Conservation (phyloP, 2,113 vertebrate species). For the Phrynosoma blainvillii region DNA sequence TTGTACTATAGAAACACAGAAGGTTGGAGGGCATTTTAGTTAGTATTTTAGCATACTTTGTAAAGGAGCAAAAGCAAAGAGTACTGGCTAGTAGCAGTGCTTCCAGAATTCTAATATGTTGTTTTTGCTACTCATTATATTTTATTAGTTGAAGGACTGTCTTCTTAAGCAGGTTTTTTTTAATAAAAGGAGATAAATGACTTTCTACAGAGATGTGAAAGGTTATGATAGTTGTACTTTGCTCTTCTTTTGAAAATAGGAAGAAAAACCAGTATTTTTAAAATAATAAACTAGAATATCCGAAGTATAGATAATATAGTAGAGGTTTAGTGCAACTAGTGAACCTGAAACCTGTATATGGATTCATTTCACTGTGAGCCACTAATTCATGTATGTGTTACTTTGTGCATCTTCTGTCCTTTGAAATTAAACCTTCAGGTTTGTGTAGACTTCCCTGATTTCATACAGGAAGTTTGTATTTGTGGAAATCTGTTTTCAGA, state of each 20-base stretch:
- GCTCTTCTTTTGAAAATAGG: not conserved
- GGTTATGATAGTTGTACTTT: not conserved
- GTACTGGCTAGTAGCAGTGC: not conserved
- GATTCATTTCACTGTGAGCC: not conserved
- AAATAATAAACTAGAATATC: too few relatives aligned
- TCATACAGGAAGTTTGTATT: not conserved
- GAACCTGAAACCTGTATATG: not conserved
- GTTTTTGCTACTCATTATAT: slow-evolving; percentile 1
- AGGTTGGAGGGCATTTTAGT: not conserved
- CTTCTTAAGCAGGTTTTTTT: not conserved
- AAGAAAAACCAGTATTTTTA: not conserved
- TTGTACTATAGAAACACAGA: not conserved
- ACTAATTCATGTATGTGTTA: not conserved
- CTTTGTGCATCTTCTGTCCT: not conserved
- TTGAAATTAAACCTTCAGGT: not conserved
- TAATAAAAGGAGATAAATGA: not conserved
- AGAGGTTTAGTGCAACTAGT: not conserved
- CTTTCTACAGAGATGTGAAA: not conserved
- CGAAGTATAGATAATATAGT: not conserved
- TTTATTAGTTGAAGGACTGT: not conserved
- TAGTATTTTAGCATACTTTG: not conserved
- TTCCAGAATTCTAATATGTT: not conserved
- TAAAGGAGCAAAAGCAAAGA: not conserved
- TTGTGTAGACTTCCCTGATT: not conserved
- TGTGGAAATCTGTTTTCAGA: not conserved